These are phyloP conservation scores for Ellobium chinense DNA, from an alignment of 2,888 invertebrate species.

Conservation along the genomic window DNA sequence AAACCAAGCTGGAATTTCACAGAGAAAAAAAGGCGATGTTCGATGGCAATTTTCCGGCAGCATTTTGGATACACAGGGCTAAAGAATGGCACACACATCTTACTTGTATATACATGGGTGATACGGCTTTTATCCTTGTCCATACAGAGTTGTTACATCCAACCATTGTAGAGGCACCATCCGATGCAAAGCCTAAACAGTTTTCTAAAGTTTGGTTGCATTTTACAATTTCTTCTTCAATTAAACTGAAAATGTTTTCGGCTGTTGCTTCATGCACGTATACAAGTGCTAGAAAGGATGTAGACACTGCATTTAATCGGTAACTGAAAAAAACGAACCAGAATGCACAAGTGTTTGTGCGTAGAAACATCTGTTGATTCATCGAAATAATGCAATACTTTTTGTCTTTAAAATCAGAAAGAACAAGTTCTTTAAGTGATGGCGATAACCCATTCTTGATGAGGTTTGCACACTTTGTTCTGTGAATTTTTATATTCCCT, in stretches of 20 bases:
- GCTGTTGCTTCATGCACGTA: neutral
- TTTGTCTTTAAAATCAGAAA: too few relatives aligned
- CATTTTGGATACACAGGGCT: conserved; percentile 12
- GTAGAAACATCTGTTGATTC: too few relatives aligned
- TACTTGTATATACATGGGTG: conserved; percentile 9
- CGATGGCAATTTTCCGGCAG: conserved; percentile 4
- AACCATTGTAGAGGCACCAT: conserved; percentile 31
- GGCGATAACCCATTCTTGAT: too few relatives aligned
- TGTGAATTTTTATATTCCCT: too few relatives aligned
- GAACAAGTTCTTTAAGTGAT: too few relatives aligned
- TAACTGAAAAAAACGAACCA: too few relatives aligned
- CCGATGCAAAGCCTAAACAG: conserved; percentile 17
- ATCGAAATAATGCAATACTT: too few relatives aligned
- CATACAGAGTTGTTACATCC: conserved; percentile 12
- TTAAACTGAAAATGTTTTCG: neutral
- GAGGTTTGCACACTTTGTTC: too few relatives aligned
- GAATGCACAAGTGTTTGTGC: too few relatives aligned
- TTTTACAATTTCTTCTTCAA: neutral
- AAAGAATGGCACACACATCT: conserved; percentile 28
- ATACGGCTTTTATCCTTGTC: conserved; percentile 18
- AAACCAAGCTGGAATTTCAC: conserved; percentile 29
- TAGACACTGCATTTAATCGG: too few relatives aligned
- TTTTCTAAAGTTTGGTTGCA: neutral
- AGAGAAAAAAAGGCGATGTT: conserved; percentile 4
- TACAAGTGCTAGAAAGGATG: conserved; percentile 22